These are phyloP conservation scores for Probaryconus sp. DNA, from an alignment of 1,140 invertebrate genomes.

Conservation along the genomic window DNA sequence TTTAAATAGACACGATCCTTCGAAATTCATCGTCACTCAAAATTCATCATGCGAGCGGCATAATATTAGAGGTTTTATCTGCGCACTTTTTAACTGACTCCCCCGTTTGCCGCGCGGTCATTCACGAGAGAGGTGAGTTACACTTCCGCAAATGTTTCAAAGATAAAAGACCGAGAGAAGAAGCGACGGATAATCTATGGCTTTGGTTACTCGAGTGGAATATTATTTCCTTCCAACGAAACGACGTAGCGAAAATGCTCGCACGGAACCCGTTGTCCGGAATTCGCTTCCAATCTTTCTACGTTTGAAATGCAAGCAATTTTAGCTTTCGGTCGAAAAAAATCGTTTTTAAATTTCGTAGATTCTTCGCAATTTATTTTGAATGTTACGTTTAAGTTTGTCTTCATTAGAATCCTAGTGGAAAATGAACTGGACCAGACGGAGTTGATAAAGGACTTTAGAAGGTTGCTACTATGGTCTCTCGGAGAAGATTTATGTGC, in stretches of 20 bases:
- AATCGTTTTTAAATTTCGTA: too few relatives aligned
- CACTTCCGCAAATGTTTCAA: conserved; percentile 34
- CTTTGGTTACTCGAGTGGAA: conserved; percentile 57
- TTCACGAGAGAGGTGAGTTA: conserved; percentile 17
- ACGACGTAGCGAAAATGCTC: conserved; percentile 35
- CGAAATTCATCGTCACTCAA: too few relatives aligned
- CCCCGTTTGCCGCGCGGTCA: neutral
- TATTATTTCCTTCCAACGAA: conserved; percentile 55
- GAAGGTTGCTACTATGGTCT: too few relatives aligned
- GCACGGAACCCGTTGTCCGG: conserved; percentile 15
- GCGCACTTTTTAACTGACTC: conserved; percentile 37
- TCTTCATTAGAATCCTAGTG: too few relatives aligned
- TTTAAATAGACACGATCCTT: too few relatives aligned
- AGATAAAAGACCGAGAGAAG: conserved; percentile 48
- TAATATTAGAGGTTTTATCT: conserved; percentile 42
- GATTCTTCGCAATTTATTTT: too few relatives aligned
- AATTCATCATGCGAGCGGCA: too few relatives aligned
- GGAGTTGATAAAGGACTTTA: too few relatives aligned
- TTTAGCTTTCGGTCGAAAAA: conserved; percentile 41
- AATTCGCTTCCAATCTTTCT: conserved; percentile 55
- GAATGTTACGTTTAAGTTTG: too few relatives aligned
- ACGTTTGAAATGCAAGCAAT: conserved; percentile 57
- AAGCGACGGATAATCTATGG: conserved; percentile 59
- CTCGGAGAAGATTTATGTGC: too few relatives aligned
- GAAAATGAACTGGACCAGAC: too few relatives aligned